Base-by-base conservation (phyloP, 2,113 vertebrate species). In the Boulengerochromis microlepis region DNA sequence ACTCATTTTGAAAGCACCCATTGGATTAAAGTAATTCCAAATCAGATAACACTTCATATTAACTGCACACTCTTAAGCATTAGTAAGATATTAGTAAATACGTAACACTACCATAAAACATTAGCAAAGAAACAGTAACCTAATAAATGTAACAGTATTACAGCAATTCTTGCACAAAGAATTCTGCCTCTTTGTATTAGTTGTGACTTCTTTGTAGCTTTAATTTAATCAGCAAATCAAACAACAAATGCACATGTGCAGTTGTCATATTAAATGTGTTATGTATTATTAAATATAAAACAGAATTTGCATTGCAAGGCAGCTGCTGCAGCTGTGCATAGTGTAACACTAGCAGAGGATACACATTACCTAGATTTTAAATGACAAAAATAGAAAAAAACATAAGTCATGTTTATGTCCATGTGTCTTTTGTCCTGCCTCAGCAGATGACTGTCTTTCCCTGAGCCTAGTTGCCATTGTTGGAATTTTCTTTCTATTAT, bases 21-120 rank as follows among this genome's bases (percentile, higher is more conserved):
- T 74, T 86, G 47, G 3, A 83, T 86, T 78, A 40, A 59, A 89
- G 12, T 8, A 53, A 47, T 13, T 53, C 22, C 56, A 33, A 86
- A 87, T 10, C 35, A 82, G 22, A 18, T 47, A 76, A 29, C 22
- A 45, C 22, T 45, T 45, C 22, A 45, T 74, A 74, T 10, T 26
- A 18, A 74, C 8, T 5, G 40, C 69, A 47, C 24, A 47, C 40
- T 47, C 22, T 47, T 47, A 74, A 74, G 3, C 1, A 76, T 47
- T 47, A 47, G 0, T 76, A 47, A 5, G 3, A 10, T 8, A 29
- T 76, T 76, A 76, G 40, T 47, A 76, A 76, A 76, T 47, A 76
- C 3, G 6, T 74, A 47, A 47, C 22, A 26, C 9, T 29, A 29
- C 2, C 15, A 0, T 74, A 2, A 74, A 26, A 11, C 69, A 74